Percentiles rank a stretch among this genome's conserved stretches.
These are phyloP conservation scores for Rhodophaea formosa DNA, from an alignment of 2,888 invertebrate genomes.

Conservation along the genomic window DNA sequence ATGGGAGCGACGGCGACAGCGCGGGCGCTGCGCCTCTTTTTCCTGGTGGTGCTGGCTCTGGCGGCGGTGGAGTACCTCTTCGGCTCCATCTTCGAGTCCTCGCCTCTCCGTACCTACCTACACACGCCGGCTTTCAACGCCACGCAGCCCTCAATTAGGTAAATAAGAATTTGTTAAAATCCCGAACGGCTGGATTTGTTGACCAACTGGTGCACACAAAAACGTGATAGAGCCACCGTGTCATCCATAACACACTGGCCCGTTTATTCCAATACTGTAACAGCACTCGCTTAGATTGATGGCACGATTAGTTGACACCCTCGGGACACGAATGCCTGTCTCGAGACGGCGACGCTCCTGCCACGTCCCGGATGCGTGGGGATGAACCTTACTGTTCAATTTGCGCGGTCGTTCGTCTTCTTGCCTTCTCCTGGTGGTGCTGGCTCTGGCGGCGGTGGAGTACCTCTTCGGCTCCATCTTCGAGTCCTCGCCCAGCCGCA, in stretches of 20 bases:
- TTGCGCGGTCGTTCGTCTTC: conserved; percentile 77
- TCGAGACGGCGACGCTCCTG: too few relatives aligned
- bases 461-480: conserved; percentile 85
- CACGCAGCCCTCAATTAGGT: conserved; percentile 63
- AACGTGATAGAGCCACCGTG: too few relatives aligned
- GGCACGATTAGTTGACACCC: too few relatives aligned
- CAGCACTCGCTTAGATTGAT: too few relatives aligned
- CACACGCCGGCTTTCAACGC: conserved; percentile 73
- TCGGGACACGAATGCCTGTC: too few relatives aligned
- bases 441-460: conserved; percentile 85
- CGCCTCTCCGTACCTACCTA: conserved; percentile 69
- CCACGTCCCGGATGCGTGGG: too few relatives aligned
- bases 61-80: conserved; percentile 86
- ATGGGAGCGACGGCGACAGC: conserved; percentile 65
- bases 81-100: conserved; percentile 83
- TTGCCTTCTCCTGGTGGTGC: conserved; percentile 77
- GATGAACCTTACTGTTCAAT: too few relatives aligned
- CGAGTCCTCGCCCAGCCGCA: conserved; percentile 74
- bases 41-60: conserved; percentile 82
- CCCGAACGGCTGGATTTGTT: too few relatives aligned
- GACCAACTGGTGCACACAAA: too few relatives aligned
- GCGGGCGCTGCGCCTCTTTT: conserved; percentile 73
- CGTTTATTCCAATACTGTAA: too few relatives aligned
- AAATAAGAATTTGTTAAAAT: too few relatives aligned
- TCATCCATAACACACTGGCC: too few relatives aligned